Evolutionary conservation across 2,888 invertebrate genomes (phyloP).

Genomic region (Cataglyphis rosenhaueri): DNA sequence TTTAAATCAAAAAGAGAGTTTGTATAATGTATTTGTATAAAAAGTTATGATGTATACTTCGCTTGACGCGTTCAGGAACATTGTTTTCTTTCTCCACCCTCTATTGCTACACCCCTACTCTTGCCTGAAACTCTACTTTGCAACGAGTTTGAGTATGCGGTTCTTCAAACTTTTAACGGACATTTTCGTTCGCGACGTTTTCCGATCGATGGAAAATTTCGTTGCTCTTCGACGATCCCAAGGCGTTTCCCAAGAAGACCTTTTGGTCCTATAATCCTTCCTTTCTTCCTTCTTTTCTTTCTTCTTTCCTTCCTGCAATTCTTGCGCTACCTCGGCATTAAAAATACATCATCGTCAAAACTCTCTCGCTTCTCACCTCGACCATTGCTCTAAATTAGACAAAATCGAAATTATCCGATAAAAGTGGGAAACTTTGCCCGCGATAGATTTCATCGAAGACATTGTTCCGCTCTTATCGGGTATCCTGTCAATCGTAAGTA

Average conservation of each 20-base stretch:
- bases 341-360: slow-evolving; percentile 39
- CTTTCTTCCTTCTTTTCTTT: slow-evolving; percentile 18
- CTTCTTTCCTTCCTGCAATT: slow-evolving; percentile 1
- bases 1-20: not conserved
- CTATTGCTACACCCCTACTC: not conserved
- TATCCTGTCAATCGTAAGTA: slow-evolving; percentile 22
- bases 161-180: slow-evolving; percentile 52
- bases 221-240: slow-evolving; percentile 31
- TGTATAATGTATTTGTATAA: not conserved
- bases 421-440: not conserved
- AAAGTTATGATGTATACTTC: not conserved
- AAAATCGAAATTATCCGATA: slow-evolving; percentile 36
- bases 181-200: slow-evolving; percentile 24
- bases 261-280: not conserved
- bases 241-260: slow-evolving; percentile 5
- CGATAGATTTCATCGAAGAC: slow-evolving; percentile 32
- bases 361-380: not conserved
- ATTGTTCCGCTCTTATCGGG: not conserved
- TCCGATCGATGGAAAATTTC: slow-evolving; percentile 45
- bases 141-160: slow-evolving; percentile 14
- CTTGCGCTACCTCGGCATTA: not conserved
- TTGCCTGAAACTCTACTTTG: slow-evolving; percentile 47
- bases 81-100: not conserved
- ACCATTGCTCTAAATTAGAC: slow-evolving; percentile 5
- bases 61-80: not conserved